These are phyloP conservation scores for Cephus spinipes DNA, from an alignment of 2,888 invertebrate genomes.

Conservation along the genomic window DNA sequence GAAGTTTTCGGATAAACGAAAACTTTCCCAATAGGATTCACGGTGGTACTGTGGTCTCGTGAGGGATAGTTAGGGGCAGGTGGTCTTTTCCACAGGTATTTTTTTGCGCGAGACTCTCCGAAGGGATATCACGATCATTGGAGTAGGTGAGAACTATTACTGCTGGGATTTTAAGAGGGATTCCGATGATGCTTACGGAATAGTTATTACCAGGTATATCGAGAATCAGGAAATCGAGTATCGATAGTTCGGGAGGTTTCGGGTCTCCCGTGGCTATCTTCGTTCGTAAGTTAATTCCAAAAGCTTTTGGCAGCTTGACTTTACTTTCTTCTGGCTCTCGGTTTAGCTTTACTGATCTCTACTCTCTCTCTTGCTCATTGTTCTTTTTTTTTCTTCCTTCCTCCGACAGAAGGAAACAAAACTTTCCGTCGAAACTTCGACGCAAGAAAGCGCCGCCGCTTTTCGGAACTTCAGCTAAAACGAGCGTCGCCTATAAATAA, in stretches of 20 bases:
- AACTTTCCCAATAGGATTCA: not conserved
- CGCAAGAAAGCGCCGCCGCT: slow-evolving; percentile 26
- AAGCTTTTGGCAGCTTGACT: slow-evolving; percentile 31
- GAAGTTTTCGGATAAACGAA: not conserved
- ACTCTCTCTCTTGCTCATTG: not conserved
- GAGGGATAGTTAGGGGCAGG: not conserved
- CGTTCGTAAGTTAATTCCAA: slow-evolving; percentile 46
- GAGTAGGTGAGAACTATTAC: not conserved
- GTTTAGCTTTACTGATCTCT: not conserved
- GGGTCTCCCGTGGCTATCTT: slow-evolving; percentile 21
- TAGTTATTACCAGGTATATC: not conserved
- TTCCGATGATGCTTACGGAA: not conserved
- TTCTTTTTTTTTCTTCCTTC: not conserved
- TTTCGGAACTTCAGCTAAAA: slow-evolving; percentile 26
- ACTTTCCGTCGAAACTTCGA: slow-evolving; percentile 24
- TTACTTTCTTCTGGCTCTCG: not conserved
- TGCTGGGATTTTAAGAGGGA: not conserved
- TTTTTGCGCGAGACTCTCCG: not conserved
- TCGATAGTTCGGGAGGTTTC: not conserved
- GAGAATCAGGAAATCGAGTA: not conserved
- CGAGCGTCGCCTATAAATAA: slow-evolving; percentile 36
- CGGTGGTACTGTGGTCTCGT: not conserved
- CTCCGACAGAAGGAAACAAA: slow-evolving; percentile 17
- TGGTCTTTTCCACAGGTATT: not conserved
- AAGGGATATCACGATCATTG: not conserved